phyloP scores from a whole-genome alignment of 35 echinoderm and acorn worm species.

The Acanthaster planci region DNA sequence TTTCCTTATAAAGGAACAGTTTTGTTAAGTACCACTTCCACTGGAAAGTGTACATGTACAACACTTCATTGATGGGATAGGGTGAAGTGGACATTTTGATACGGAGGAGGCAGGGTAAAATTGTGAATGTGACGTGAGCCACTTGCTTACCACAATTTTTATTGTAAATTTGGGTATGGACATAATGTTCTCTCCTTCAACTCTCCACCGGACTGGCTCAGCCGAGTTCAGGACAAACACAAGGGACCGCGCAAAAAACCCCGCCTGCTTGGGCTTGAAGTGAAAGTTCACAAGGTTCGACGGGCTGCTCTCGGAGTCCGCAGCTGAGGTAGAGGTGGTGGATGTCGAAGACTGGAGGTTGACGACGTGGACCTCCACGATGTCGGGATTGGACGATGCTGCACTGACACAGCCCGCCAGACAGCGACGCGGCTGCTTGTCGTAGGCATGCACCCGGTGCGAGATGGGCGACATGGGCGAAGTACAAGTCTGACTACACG shows the following conservation, averaged over 20 bases:
- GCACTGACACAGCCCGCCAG: not conserved
- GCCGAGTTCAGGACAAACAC: constrained; percentile 13
- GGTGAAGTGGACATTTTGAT: no score
- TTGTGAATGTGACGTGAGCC: no score
- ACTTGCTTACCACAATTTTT: constrained; percentile 15
- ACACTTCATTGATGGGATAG: no score
- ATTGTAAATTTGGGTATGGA: not conserved
- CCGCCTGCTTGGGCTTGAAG: constrained; percentile 4
- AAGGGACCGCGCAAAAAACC: not conserved
- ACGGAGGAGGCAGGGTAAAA: no score
- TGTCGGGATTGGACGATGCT: not conserved
- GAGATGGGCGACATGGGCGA: not conserved
- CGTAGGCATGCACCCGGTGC: not conserved
- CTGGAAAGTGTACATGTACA: no score
- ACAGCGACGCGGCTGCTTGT: not conserved
- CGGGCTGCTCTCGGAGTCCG: not conserved
- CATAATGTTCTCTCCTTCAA: not conserved
- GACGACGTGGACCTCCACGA: not conserved
- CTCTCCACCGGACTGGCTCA: not conserved
- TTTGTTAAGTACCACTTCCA: no score
- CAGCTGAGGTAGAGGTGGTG: not conserved
- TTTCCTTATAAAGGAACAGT: no score
- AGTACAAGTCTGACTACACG: not conserved
- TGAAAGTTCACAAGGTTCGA: not conserved
- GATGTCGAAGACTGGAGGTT: not conserved